Evolutionary conservation across 2,113 vertebrate species (phyloP).

Genomic region (Grammomys surdaster): DNA sequence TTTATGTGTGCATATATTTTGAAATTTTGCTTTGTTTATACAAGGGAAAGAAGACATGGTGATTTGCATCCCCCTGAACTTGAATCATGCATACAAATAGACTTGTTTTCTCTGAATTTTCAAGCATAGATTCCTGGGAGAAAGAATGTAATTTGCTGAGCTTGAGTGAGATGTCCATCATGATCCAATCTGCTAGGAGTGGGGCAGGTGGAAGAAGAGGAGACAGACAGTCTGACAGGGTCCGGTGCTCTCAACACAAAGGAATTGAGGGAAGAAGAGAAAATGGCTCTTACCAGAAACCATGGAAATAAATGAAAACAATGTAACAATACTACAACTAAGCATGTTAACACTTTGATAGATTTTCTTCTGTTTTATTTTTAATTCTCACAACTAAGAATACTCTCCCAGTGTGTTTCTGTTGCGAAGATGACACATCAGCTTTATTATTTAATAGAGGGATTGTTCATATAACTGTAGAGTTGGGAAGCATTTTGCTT

Average conservation of each 20-base stretch:
- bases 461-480: background rate
- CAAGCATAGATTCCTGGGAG: conserved; percentile 1
- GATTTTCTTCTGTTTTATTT: background rate
- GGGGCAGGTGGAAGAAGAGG: too few relatives aligned
- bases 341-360: background rate
- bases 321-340: background rate
- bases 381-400: conserved; percentile 2
- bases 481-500: background rate
- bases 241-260: background rate
- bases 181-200: background rate
- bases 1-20: background rate
- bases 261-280: background rate
- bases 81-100: background rate
- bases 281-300: background rate
- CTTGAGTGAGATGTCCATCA: background rate
- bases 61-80: background rate
- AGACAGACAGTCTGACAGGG: too few relatives aligned
- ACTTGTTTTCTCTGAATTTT: background rate
- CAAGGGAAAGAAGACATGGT: background rate
- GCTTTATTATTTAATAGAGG: background rate
- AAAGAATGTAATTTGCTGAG: background rate
- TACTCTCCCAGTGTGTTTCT: background rate
- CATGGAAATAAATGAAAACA: background rate
- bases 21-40: background rate
- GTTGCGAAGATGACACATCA: background rate